These are phyloP conservation scores for Isoperla grammatica DNA, from an alignment of 2,888 invertebrate genomes.

Conservation along the genomic window DNA sequence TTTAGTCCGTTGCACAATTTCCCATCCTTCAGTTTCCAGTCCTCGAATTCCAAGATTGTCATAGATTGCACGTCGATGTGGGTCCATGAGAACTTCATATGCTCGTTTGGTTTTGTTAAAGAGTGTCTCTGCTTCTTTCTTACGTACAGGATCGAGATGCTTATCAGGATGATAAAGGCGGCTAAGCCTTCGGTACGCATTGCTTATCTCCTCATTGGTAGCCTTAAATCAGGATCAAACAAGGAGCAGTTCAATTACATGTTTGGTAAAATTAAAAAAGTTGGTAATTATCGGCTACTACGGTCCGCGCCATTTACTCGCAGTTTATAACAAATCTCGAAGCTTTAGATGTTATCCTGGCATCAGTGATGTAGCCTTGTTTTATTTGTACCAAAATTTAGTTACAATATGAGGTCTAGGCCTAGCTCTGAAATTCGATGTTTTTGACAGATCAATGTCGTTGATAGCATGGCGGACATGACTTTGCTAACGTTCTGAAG, in stretches of 20 bases:
- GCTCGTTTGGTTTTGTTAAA: constrained; percentile 92
- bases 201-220: constrained; percentile 83
- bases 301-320: too few relatives aligned
- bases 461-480: too few relatives aligned
- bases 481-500: too few relatives aligned
- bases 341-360: too few relatives aligned
- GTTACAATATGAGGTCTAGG: too few relatives aligned
- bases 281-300: too few relatives aligned
- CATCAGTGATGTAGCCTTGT: too few relatives aligned
- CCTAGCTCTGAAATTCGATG: too few relatives aligned
- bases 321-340: too few relatives aligned
- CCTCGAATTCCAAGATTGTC: constrained; percentile 87
- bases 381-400: too few relatives aligned
- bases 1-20: constrained; percentile 83
- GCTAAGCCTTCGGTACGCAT: constrained; percentile 87
- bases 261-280: neutral
- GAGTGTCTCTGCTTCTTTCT: constrained; percentile 84
- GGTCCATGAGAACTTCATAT: constrained; percentile 91
- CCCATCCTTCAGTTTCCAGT: constrained; percentile 92
- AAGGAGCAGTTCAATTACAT: neutral
- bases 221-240: constrained; percentile 58
- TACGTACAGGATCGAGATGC: constrained; percentile 75
- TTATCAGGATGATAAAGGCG: constrained; percentile 96
- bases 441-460: too few relatives aligned
- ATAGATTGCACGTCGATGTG: constrained; percentile 91